A percentile compares a stretch with the other conserved stretches of the same genome.
Evolutionary conservation across 2,797 vertebrate species (phyloP).

Genomic region (Nyctalus aviator): DNA sequence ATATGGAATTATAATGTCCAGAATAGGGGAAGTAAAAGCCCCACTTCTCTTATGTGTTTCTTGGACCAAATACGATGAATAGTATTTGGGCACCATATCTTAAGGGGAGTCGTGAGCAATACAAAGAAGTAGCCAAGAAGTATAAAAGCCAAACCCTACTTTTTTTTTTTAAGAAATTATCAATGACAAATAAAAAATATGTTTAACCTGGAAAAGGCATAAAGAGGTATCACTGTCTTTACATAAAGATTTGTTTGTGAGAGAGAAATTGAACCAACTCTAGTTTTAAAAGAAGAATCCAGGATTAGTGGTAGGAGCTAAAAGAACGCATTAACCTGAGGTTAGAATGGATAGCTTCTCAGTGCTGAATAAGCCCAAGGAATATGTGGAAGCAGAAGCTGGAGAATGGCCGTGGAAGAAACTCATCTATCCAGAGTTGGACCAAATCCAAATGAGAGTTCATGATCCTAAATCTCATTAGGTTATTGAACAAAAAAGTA

Average conservation of each 20-base stretch:
- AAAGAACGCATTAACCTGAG: neutral
- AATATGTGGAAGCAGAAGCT: neutral
- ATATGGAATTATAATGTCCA: neutral
- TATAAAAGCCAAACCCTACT: neutral
- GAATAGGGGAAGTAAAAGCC: neutral
- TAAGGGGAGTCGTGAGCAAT: neutral
- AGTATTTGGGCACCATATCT: neutral
- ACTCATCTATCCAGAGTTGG: neutral
- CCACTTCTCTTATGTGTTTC: neutral
- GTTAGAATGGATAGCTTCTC: neutral
- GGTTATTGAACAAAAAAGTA: neutral
- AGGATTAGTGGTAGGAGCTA: neutral
- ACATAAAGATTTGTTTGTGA: neutral
- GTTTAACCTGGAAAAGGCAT: neutral
- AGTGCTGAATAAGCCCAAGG: neutral
- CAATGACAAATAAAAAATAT: conserved; percentile 29
- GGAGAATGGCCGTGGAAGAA: too few species aligned
- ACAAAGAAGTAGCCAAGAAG: neutral
- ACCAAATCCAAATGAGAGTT: neutral
- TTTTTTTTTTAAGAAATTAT: neutral
- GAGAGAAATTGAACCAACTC: neutral
- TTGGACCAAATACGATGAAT: neutral
- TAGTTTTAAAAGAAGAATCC: neutral
- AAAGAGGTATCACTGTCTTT: neutral
- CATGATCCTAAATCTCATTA: neutral